phyloP scores from a whole-genome alignment of 2,888 invertebrate genomes.

The Cantharis nigra region DNA sequence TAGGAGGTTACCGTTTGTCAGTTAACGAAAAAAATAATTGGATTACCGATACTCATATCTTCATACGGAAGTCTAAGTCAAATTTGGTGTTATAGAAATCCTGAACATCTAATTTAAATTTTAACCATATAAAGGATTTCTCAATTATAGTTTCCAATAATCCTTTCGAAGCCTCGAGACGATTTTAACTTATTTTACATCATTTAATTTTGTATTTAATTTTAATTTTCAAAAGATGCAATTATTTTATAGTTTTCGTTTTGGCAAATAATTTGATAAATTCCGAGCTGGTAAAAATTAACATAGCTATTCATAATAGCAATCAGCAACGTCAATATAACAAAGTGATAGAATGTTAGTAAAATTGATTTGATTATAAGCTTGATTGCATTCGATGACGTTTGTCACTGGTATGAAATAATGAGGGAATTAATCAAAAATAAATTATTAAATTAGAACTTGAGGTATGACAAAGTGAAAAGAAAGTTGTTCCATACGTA shows the following conservation, averaged over 20 bases:
- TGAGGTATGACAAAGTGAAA: background rate
- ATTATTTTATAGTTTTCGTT: background rate
- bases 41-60: background rate
- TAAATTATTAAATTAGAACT: background rate
- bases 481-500: background rate
- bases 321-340: background rate
- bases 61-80: background rate
- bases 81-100: background rate
- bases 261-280: background rate
- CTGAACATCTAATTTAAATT: background rate
- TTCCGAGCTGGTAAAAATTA: background rate
- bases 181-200: background rate
- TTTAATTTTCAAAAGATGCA: no score
- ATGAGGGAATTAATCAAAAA: background rate
- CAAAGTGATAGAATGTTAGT: background rate
- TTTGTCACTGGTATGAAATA: background rate
- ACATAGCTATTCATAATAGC: background rate
- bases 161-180: background rate
- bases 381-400: background rate
- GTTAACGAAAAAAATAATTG: background rate
- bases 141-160: background rate
- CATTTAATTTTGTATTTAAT: background rate
- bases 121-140: background rate
- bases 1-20: constrained; percentile 26
- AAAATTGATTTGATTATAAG: background rate